Conservation (phyloP, 2,888 invertebrate genomes). For the Linnaemya vulpina region DNA sequence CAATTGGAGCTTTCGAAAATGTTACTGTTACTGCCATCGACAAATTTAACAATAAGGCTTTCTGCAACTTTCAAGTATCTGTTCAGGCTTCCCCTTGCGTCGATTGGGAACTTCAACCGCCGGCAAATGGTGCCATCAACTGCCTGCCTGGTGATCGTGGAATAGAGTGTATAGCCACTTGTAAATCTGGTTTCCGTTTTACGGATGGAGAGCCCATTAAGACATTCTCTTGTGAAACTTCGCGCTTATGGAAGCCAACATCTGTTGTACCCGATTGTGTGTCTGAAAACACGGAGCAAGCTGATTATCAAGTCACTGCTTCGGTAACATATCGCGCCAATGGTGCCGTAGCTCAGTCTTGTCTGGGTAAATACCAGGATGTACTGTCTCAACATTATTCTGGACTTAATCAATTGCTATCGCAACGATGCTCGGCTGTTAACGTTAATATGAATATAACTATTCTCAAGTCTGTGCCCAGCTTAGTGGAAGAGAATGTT, state of each 20-base stretch:
- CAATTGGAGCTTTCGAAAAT: constrained; percentile 94
- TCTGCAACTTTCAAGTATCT: constrained; percentile 96
- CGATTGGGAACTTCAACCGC: constrained; percentile 95
- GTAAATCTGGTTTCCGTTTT: constrained; percentile 93
- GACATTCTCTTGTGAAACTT: constrained; percentile 92
- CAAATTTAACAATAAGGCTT: constrained; percentile 93
- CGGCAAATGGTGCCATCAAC: constrained; percentile 94
- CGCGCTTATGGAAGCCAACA: constrained; percentile 92
- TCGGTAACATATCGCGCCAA: constrained; percentile 94
- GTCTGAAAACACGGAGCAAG: constrained; percentile 96
- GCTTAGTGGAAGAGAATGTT: constrained; percentile 92
- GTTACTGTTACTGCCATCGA: constrained; percentile 95
- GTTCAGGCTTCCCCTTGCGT: constrained; percentile 97
- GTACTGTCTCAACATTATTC: constrained; percentile 91
- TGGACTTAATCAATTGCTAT: constrained; percentile 91
- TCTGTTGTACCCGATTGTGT: constrained; percentile 97
- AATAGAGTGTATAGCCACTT: constrained; percentile 94
- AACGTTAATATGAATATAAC: constrained; percentile 97
- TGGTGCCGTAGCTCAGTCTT: constrained; percentile 93
- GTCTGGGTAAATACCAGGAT: constrained; percentile 93
- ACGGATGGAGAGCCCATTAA: constrained; percentile 95
- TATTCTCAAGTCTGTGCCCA: constrained; percentile 92
- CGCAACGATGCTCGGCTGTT: constrained; percentile 96
- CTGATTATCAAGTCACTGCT: constrained; percentile 95
- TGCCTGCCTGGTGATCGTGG: constrained; percentile 92